Evolutionary conservation across 92 coral and sea anemone species (phyloP).

Genomic region (Virgularia gustaviana): DNA sequence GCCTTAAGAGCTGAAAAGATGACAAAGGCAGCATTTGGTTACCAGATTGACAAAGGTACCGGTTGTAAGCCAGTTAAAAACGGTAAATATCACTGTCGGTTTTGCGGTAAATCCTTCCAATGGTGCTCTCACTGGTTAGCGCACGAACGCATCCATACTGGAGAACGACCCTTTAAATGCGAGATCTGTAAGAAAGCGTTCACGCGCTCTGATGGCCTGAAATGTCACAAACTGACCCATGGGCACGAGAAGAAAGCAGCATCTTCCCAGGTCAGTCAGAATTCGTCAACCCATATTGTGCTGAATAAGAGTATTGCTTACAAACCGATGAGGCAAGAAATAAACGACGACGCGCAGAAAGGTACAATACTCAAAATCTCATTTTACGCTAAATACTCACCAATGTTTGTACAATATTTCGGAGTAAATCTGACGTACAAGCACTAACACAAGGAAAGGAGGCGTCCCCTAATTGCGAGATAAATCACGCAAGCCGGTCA

Average conservation of each 20-base stretch:
- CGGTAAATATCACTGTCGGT: slow-evolving; percentile 67
- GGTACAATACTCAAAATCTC: too few species aligned
- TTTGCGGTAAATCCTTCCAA: slow-evolving; percentile 83
- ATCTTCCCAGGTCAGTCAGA: too few species aligned
- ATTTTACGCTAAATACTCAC: too few species aligned
- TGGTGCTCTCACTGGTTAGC: slow-evolving; percentile 91
- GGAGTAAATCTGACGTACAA: too few species aligned
- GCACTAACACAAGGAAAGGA: too few species aligned
- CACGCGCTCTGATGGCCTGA: slow-evolving; percentile 95
- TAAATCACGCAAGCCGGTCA: too few species aligned
- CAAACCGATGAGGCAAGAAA: too few species aligned
- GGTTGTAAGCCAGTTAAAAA: slow-evolving; percentile 37
- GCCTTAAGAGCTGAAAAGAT: background rate
- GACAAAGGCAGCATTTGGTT: background rate
- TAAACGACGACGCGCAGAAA: too few species aligned
- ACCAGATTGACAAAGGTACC: background rate
- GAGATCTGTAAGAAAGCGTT: slow-evolving; percentile 78
- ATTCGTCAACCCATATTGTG: too few species aligned
- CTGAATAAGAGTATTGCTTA: too few species aligned
- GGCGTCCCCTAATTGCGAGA: too few species aligned
- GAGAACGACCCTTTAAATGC: slow-evolving; percentile 91
- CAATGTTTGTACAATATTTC: too few species aligned
- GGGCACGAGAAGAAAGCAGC: slow-evolving; percentile 73
- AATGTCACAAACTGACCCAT: slow-evolving; percentile 93
- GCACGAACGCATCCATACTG: slow-evolving; percentile 96